phyloP scores from a whole-genome alignment of 2,113 vertebrate species.

The Silurus meridionalis region DNA sequence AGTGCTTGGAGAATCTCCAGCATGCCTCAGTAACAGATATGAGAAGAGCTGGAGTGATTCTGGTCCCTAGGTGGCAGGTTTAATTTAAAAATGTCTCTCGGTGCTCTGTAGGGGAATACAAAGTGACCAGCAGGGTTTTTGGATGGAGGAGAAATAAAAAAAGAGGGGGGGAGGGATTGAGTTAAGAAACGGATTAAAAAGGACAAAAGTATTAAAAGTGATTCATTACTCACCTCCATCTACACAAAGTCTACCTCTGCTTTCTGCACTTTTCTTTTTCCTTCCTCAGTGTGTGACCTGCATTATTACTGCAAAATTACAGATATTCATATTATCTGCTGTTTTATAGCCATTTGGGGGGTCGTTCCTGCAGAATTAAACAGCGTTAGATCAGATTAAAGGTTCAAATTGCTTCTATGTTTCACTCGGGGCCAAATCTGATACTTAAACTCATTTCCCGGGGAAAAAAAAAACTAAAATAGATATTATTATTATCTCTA shows the following conservation, averaged over 20 bases:
- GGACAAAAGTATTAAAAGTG: slow-evolving; percentile 21
- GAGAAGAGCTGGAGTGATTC: neutral
- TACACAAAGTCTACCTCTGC: neutral
- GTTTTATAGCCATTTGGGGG: slow-evolving; percentile 17
- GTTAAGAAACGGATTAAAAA: slow-evolving; percentile 27
- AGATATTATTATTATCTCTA: neutral
- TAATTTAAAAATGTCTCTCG: slow-evolving; percentile 44
- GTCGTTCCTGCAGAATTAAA: neutral
- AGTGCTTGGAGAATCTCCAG: neutral
- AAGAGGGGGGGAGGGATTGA: neutral
- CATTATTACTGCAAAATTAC: neutral
- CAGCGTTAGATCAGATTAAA: slow-evolving; percentile 13
- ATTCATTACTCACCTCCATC: neutral
- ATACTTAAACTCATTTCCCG: slow-evolving; percentile 1
- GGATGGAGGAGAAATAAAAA: slow-evolving; percentile 8
- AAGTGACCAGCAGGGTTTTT: slow-evolving; percentile 43
- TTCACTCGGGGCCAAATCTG: neutral
- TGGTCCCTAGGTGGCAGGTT: slow-evolving; percentile 26
- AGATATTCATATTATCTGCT: slow-evolving; percentile 34
- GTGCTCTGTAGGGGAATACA: slow-evolving; percentile 29
- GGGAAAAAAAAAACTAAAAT: neutral
- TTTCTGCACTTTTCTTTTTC: neutral
- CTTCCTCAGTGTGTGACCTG: slow-evolving; percentile 3
- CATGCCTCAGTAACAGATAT: slow-evolving; percentile 23
- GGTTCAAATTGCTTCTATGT: neutral